Percentiles rank a stretch among this genome's conserved stretches.
Evolutionary conservation across 2,797 vertebrate genomes (phyloP).

Genomic region (Ibycter americanus): DNA sequence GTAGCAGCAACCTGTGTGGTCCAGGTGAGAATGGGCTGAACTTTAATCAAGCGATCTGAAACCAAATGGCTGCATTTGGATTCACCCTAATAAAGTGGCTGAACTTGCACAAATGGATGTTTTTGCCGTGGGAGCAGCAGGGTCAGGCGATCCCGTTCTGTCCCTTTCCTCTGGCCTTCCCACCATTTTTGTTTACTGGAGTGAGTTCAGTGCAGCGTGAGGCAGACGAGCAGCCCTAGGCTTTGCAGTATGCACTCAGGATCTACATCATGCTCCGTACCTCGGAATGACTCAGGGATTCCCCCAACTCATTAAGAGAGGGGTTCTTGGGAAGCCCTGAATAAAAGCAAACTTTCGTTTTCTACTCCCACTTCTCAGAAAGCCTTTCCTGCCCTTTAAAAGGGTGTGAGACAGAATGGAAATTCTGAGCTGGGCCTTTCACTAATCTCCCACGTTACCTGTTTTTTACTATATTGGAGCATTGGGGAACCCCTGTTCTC

Average conservation of each 20-base stretch:
- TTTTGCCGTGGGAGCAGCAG: background rate
- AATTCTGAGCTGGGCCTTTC: background rate
- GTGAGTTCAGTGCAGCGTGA: background rate
- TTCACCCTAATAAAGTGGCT: background rate
- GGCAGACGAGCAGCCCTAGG: background rate
- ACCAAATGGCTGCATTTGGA: background rate
- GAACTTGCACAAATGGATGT: background rate
- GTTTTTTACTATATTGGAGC: rapidly evolving
- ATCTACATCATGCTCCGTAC: background rate
- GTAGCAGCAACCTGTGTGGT: background rate
- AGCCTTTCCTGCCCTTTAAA: background rate
- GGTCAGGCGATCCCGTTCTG: background rate
- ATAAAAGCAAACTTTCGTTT: background rate
- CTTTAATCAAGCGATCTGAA: background rate
- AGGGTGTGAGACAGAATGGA: background rate
- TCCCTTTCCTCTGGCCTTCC: background rate
- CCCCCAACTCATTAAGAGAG: background rate
- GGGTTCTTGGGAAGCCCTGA: background rate
- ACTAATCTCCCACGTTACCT: background rate
- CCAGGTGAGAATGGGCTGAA: background rate
- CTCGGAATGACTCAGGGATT: background rate
- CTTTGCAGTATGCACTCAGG: background rate
- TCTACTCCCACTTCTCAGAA: background rate
- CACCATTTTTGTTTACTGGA: background rate
- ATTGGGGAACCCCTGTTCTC: background rate